Base-by-base conservation (phyloP, 2,797 vertebrate genomes). In the Adrianichthys oophorus region DNA sequence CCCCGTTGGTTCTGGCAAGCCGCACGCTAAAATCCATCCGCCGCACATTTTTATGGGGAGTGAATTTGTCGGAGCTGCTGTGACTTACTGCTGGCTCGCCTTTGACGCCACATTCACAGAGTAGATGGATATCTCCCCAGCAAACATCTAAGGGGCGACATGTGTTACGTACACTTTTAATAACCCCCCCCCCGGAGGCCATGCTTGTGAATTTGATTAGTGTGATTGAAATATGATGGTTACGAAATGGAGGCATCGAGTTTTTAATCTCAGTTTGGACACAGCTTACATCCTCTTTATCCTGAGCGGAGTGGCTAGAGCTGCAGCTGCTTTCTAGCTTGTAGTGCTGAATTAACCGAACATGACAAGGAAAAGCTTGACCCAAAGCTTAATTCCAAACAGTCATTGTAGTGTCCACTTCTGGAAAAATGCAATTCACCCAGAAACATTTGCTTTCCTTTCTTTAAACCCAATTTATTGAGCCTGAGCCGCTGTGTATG, bases 1-100 rank as follows among this genome's bases (percentile, higher is more conserved):
- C 75, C 80, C 18, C 62, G 10, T 37, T 74, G 72, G 82, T 78
- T 86, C 87, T 78, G 78, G 69, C 81, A 81, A 72, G 72, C 76
- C 57, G 56, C 77, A 51, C 2, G n/a, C 77, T 77, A 68, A 85
- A 80, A 85, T 83, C 74, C 56, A 79, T 72, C 83, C 75, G 59
- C 72, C 41, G 68, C 82, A 87, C 78, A 60, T 85, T 87, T 89
- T 87, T 78, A 82, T 71, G 65, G 77, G 69, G 75, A 79, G 64
- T 47, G 53, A 83, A 76, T 83, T 73, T 72, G 68, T 64, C 52
- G 65, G 59, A 64, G 79, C 74, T 62, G 42, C 72, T 63, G 70
- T 17, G 42, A 62, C 74, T 60, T 37, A 76, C 76, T 57, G 72
- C 76, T 65, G 64, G 77, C 68, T 74, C 24, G 32, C 68, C 65